Evolutionary conservation across 2,113 vertebrate genomes (phyloP), one percentile per base, ranked within the genome.

Genomic region (Thunnus maccoyii): DNA sequence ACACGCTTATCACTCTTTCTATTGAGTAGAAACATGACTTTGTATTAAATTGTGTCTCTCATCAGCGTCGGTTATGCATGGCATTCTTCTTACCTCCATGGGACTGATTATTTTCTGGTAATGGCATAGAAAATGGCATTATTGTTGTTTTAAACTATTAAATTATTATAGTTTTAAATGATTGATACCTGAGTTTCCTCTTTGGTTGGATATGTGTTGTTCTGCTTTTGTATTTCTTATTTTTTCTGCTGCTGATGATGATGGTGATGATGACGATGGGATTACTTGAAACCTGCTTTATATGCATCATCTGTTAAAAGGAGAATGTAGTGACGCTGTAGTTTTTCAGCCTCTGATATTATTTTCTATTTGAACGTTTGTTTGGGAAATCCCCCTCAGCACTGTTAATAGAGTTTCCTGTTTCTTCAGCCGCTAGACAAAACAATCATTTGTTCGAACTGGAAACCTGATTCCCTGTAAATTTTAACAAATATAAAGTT

Each of bases 211-310:
- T 50, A 72, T 44, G 84, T 89, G 72, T 64, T 78, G 32, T 82
- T 87, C 70, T 84, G 81, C 72, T 82, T 81, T 91, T 82, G 84
- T 87, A 67, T 87, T 80, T 80, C 57, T 78, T 67, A 44, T 90
- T 69, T 88, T 27, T 65, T 71, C 60, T 86, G 57, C 63, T 82
- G 44, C 17, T 83, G 80, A 13, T n/a, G 62, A 36, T 64, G 57
- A 46, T 77, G 57, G 18, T 51, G 72, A 55, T 61, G 55, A 78
- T 57, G 87, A 90, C 74, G 64, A 89, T 83, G 89, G 79, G 72
- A 92, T 89, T 91, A 93, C 93, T 94, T 95, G 93, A 95, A 93
- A 84, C 90, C 83, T 82, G 69, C 81, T 79, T 83, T 82, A 71
- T 82, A 87, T 93, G 84, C 63, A 88, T 84, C 0, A 69, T 84